phyloP scores from a whole-genome alignment of 2,888 invertebrate species.

The Lycaena phlaeas region DNA sequence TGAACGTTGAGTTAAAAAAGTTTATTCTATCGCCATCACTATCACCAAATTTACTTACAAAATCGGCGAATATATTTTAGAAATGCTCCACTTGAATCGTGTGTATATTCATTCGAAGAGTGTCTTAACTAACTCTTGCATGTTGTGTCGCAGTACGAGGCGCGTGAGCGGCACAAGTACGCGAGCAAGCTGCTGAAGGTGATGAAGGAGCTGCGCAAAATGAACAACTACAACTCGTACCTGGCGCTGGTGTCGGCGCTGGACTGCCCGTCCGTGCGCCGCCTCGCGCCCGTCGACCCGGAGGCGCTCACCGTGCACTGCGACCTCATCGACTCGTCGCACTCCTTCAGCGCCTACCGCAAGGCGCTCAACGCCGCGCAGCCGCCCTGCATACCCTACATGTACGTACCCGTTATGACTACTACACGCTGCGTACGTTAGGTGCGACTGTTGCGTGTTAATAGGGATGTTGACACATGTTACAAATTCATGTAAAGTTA shows the following conservation, averaged over 20 bases:
- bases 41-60: too few species aligned
- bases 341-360: constrained; percentile 97
- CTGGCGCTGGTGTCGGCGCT: constrained; percentile 95
- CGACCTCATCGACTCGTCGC: constrained; percentile 93
- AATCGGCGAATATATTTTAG: too few species aligned
- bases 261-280: constrained; percentile 93
- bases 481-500: too few species aligned
- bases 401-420: constrained; percentile 77
- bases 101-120: too few species aligned
- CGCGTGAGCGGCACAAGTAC: constrained; percentile 95
- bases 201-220: constrained; percentile 96
- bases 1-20: too few species aligned
- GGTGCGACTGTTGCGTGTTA: too few species aligned
- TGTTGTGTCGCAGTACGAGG: constrained; percentile 83
- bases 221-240: constrained; percentile 99
- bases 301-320: constrained; percentile 90
- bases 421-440: neutral
- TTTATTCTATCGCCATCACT: too few species aligned
- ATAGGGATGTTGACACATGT: too few species aligned
- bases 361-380: constrained; percentile 94
- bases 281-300: constrained; percentile 97
- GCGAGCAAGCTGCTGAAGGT: constrained; percentile 97
- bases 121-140: too few species aligned
- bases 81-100: too few species aligned
- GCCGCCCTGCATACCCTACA: constrained; percentile 99